These are phyloP conservation scores for Biston stratarius DNA, from an alignment of 2,888 invertebrate genomes.

Conservation along the genomic window DNA sequence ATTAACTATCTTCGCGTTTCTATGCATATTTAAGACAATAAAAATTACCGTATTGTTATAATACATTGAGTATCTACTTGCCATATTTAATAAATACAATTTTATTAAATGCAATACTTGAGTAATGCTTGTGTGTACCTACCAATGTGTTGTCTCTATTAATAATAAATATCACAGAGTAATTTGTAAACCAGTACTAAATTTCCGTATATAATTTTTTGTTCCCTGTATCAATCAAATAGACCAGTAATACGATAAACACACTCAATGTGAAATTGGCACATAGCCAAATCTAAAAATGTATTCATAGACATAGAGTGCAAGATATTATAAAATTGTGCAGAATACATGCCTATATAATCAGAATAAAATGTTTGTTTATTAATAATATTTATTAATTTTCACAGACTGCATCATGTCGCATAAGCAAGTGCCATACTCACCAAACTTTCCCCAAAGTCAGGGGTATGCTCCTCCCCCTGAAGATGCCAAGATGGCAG, in stretches of 20 bases:
- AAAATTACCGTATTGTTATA: conserved; percentile 1
- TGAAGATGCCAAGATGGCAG: conserved; percentile 61
- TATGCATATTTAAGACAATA: conserved; percentile 2
- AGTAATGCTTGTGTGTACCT: too few species aligned
- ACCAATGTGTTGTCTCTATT: too few species aligned
- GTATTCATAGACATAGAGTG: conserved; percentile 8
- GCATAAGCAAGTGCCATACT: conserved; percentile 74
- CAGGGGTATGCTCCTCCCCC: conserved; percentile 77
- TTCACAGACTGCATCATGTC: conserved; percentile 68
- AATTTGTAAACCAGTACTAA: neutral
- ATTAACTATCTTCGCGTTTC: neutral
- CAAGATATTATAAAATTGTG: conserved; percentile 22
- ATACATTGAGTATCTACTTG: neutral
- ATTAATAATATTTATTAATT: neutral
- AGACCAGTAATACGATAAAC: conserved; percentile 21
- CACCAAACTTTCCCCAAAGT: conserved; percentile 77
- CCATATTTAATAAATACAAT: neutral
- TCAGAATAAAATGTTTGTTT: neutral
- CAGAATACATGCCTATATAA: neutral
- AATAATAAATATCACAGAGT: neutral
- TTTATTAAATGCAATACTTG: neutral
- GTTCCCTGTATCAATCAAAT: neutral
- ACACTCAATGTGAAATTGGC: conserved; percentile 21
- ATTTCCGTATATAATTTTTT: neutral
- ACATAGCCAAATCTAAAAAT: conserved; percentile 16